Conservation (phyloP, 2,888 invertebrate species). For the Glyphotaelius pellucidus region DNA sequence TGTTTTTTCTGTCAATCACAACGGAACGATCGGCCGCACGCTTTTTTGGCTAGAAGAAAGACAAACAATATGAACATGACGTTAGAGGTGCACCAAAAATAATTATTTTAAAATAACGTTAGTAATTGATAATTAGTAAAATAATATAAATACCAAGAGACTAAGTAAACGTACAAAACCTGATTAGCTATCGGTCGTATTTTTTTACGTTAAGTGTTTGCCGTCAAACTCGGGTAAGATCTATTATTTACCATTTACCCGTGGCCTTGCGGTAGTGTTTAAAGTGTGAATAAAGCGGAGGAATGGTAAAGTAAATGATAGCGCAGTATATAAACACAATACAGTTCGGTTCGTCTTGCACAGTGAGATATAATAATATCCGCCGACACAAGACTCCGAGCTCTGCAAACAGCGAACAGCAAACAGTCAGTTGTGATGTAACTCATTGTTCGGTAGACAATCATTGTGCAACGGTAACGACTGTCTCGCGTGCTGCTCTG, state of each 20-base stretch:
- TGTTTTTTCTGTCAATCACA: background rate
- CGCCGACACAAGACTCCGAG: background rate
- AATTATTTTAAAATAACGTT: background rate
- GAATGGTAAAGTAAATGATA: background rate
- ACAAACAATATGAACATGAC: background rate
- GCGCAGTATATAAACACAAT: background rate
- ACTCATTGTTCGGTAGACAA: background rate
- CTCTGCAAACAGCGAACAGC: background rate
- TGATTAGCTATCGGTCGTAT: background rate
- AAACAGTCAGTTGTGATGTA: background rate
- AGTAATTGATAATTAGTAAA: background rate
- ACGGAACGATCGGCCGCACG: background rate
- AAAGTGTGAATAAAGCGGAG: background rate
- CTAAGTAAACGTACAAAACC: background rate
- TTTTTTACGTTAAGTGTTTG: background rate
- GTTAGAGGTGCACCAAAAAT: background rate
- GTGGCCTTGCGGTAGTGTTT: background rate
- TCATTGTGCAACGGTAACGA: background rate
- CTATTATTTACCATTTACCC: background rate
- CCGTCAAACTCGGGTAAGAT: background rate
- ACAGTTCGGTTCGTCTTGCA: slow-evolving; percentile 2
- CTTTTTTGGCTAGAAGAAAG: background rate
- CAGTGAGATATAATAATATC: background rate
- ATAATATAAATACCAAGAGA: background rate
- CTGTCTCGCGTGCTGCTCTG: slow-evolving; percentile 2